Base-by-base conservation (phyloP, 2,888 invertebrate species). In the Cryptosula pallasiana region DNA sequence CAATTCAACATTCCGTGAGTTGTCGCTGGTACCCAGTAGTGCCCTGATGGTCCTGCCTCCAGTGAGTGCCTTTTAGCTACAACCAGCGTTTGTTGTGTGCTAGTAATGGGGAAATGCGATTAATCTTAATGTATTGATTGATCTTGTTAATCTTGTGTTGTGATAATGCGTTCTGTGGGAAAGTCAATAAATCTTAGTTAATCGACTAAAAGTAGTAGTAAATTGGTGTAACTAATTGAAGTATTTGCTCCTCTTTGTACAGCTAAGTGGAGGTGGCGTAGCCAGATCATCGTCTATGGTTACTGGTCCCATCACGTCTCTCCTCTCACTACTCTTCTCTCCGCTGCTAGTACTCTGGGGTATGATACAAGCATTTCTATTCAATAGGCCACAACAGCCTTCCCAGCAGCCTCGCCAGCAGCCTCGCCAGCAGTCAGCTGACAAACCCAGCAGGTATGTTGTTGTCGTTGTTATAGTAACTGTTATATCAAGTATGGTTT, bases 21-120 rank as follows among this genome's bases (percentile, higher is more conserved):
- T 93, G 71, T 87, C 89, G 74, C 87, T 94, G 72, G 89, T 89
- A 25, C 93, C 93, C 0, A 90, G 90, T 2, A 90, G 92, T 5
- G 91, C 91, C 0, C 84, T 93, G 71, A 86, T 93, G 69, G 90
- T 93, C 76, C 81, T 93, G 76, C 91, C 81, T 32, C 63, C 63
- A 5, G 63, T 63, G 27, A 32, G 63, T 34, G 5, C 20, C 20
- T 20, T 45, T 9, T 45, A 13, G 20, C 45, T 45, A 45, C 45
- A n/a, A n/a, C n/a, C n/a, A n/a, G n/a, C n/a, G n/a, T n/a, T n/a
- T n/a, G n/a, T n/a, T n/a, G n/a, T n/a, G n/a, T n/a, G n/a, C n/a
- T n/a, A n/a, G n/a, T n/a, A n/a, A n/a, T n/a, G n/a, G n/a, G n/a
- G n/a, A n/a, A n/a, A n/a, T n/a, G n/a, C n/a, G n/a, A n/a, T n/a